phyloP scores from a whole-genome alignment of 2,888 invertebrate species.

The Hypercompe scribonia region DNA sequence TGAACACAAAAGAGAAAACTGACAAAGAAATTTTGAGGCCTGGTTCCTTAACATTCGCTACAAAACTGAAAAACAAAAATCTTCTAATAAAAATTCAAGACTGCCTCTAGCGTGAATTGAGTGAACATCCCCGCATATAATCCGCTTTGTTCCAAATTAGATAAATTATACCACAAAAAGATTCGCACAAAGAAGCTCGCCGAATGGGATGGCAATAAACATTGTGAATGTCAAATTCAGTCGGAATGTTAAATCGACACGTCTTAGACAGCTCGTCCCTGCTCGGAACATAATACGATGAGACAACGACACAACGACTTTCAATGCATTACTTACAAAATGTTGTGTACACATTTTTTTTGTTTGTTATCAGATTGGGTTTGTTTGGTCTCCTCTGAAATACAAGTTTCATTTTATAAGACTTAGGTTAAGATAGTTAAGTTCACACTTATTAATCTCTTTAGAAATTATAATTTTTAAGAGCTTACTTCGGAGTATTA shows the following conservation, averaged over 20 bases:
- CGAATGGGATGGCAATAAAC: conserved; percentile 75
- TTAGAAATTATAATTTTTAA: too few relatives aligned
- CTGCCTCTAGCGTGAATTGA: conserved; percentile 53
- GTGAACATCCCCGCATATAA: conserved; percentile 65
- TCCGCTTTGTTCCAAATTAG: conserved; percentile 80
- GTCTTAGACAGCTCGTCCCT: conserved; percentile 60
- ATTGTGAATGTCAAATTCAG: conserved; percentile 79
- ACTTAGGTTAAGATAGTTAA: not conserved
- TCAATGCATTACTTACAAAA: conserved; percentile 28
- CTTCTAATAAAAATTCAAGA: conserved; percentile 47
- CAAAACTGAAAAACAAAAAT: conserved; percentile 35
- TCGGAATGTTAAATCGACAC: conserved; percentile 75
- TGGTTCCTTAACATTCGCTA: conserved; percentile 29
- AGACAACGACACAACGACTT: conserved; percentile 37
- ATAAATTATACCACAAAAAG: conserved; percentile 81
- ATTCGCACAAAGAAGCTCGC: conserved; percentile 70
- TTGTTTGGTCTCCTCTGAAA: too few relatives aligned
- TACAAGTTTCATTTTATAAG: not conserved
- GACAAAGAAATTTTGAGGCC: conserved; percentile 9
- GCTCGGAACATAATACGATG: conserved; percentile 42
- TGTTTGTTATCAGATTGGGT: not conserved
- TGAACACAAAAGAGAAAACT: conserved; percentile 19
- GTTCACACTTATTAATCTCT: not conserved
- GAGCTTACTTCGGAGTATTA: not conserved
- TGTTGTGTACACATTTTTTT: not conserved